Conservation (phyloP, 2,888 invertebrate genomes). For the Epiperipatus broadwayi region DNA sequence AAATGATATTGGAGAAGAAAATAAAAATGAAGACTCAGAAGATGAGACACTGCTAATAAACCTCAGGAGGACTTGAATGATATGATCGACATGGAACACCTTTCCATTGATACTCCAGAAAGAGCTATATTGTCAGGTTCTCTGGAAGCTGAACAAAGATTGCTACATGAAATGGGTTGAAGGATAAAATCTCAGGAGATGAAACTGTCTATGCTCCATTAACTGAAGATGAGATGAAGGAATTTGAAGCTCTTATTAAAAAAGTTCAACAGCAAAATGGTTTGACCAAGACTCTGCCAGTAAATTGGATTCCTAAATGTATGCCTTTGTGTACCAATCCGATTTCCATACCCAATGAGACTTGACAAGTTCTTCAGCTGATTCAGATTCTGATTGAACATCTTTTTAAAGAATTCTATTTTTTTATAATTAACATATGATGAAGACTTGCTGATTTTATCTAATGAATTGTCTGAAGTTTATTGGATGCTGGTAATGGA, state of each 20-base stretch:
- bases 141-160: slow-evolving; percentile 28
- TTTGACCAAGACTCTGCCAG: too few species aligned
- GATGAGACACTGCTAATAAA: slow-evolving; percentile 16
- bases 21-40: slow-evolving; percentile 18
- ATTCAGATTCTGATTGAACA: too few species aligned
- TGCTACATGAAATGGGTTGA: slow-evolving; percentile 30
- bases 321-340: too few species aligned
- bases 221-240: slow-evolving; percentile 29
- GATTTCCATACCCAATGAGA: too few species aligned
- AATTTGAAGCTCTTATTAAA: slow-evolving; percentile 21
- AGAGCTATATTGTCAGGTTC: slow-evolving; percentile 25
- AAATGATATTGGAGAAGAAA: neutral
- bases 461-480: too few species aligned
- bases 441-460: too few species aligned
- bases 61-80: slow-evolving; percentile 20
- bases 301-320: slow-evolving; percentile 1
- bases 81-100: slow-evolving; percentile 20
- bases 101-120: slow-evolving; percentile 15
- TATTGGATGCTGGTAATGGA: too few species aligned
- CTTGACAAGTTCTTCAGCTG: too few species aligned
- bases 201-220: slow-evolving; percentile 27
- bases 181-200: slow-evolving; percentile 24
- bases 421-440: too few species aligned
- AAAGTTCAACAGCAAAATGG: too few species aligned
- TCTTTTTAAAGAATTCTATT: too few species aligned